Evolutionary conservation across 2,113 vertebrate genomes (phyloP), one percentile per base, ranked within the genome.

Genomic region (Caracal caracal): DNA sequence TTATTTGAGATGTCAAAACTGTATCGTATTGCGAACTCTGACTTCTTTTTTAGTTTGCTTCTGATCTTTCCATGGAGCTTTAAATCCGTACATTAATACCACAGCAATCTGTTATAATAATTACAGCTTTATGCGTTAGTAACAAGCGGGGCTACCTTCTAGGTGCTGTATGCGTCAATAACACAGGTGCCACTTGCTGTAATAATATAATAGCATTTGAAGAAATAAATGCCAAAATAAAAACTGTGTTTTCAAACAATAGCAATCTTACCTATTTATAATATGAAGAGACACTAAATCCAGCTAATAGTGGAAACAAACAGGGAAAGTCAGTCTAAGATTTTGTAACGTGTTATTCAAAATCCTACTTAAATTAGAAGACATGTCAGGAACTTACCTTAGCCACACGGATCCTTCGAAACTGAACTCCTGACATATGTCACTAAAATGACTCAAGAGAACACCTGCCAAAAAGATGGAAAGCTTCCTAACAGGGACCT

Each of bases 311-410:
- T 20, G 0, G 37, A 49, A 51, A 91, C 35, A 81, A 63, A 94
- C 51, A 91, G 5, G 71, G 51, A 95, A 65, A 94, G 15, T 30
- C 79, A 87, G 47, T 71, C 30, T 88, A 90, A 47, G 30, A 84
- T 90, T 92, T 90, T 56, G 81, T 20, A 87, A 68, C 15, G 30
- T 59, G n/a, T n/a, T 79, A 71, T 80, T 90, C 95, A 85, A 93
- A 92, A 84, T 53, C n/a, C 24, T 81, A 73, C 33, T 65, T 85
- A 90, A 63, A 59, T 61, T 28, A 11, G 65, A 92, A 84, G 40
- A 59, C 35, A 28, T 12, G 33, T 71, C 66, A 86, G 30, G 26
- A 93, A 93, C 80, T 94, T 61, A 56, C 22, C 15, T 66, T 63
- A 86, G 40, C 63, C 47, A 84, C 10, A 2, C 26, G 7, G 68